These are phyloP conservation scores for Stratiolaelaps scimitus DNA, from an alignment of 1,140 invertebrate genomes.

Conservation along the genomic window DNA sequence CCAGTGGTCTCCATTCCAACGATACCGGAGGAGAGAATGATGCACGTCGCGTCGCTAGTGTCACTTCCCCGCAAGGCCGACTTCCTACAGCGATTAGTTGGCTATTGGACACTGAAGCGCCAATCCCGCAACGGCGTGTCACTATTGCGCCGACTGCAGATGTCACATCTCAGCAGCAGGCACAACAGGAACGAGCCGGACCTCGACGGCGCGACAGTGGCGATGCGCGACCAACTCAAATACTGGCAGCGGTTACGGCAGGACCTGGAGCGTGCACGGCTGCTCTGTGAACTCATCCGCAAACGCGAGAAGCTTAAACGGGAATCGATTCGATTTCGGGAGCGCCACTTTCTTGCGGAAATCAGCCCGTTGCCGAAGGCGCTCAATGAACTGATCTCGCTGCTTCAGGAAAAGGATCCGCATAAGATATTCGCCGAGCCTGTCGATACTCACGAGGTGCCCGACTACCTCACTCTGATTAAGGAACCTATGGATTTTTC, in stretches of 20 bases:
- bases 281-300: conserved; percentile 82
- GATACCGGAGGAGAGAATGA: conserved; percentile 68
- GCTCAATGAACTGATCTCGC: conserved; percentile 54
- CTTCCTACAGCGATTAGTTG: conserved; percentile 72
- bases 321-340: conserved; percentile 59
- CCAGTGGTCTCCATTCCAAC: conserved; percentile 87
- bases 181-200: conserved; percentile 33
- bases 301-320: conserved; percentile 89
- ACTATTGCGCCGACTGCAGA: conserved; percentile 68
- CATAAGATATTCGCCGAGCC: conserved; percentile 83
- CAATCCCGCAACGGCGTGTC: conserved; percentile 91
- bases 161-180: conserved; percentile 42
- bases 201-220: conserved; percentile 33
- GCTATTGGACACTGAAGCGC: conserved; percentile 85
- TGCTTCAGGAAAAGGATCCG: conserved; percentile 63
- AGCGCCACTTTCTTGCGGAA: conserved; percentile 21
- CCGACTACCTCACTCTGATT: conserved; percentile 82
- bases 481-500: conserved; percentile 89
- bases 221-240: conserved; percentile 67
- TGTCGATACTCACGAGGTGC: conserved; percentile 71
- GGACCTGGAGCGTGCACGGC: conserved; percentile 78
- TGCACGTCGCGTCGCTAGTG: conserved; percentile 64
- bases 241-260: conserved; percentile 89
- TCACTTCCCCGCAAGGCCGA: conserved; percentile 60
- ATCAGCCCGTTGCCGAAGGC: conserved; percentile 61